These are phyloP conservation scores for Aphaenogaster rudis DNA, from an alignment of 1,140 invertebrate genomes.

Conservation along the genomic window DNA sequence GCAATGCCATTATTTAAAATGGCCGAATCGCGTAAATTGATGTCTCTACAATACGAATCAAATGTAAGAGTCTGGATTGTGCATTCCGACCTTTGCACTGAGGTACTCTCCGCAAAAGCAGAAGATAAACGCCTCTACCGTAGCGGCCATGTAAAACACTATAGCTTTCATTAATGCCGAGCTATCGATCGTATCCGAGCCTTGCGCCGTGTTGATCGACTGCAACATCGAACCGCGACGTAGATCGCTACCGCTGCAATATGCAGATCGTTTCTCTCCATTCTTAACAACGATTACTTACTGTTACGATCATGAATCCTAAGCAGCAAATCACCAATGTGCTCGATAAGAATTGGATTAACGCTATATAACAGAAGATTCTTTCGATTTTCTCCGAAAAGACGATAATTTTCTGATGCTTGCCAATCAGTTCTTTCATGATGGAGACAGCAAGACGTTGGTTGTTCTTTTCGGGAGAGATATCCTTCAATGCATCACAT, in stretches of 20 bases:
- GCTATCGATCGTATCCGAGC: not conserved
- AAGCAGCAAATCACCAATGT: constrained; percentile 61
- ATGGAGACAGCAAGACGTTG: not conserved
- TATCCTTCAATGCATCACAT: constrained; percentile 3
- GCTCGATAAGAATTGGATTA: constrained; percentile 63
- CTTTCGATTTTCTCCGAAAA: constrained; percentile 56
- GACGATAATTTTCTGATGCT: constrained; percentile 58
- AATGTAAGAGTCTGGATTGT: not conserved
- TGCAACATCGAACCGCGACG: constrained; percentile 20
- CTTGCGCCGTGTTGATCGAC: constrained; percentile 14
- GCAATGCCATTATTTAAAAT: not conserved
- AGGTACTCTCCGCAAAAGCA: constrained; percentile 67
- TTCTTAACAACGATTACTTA: constrained; percentile 25
- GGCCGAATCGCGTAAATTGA: not conserved
- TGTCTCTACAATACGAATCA: not conserved
- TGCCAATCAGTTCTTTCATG: constrained; percentile 17
- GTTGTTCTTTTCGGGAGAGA: not conserved
- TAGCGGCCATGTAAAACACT: constrained; percentile 56
- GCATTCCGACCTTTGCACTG: constrained; percentile 55
- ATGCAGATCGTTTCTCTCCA: not conserved
- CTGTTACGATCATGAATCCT: constrained; percentile 54
- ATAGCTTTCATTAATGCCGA: constrained; percentile 33
- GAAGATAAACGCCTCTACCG: constrained; percentile 58
- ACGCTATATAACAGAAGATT: constrained; percentile 58
- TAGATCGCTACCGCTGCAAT: not conserved